A percentile compares a stretch with the other conserved stretches of the same genome.
Evolutionary conservation across 2,888 invertebrate genomes (phyloP).

Genomic region (Dolichopus griseipennis): DNA sequence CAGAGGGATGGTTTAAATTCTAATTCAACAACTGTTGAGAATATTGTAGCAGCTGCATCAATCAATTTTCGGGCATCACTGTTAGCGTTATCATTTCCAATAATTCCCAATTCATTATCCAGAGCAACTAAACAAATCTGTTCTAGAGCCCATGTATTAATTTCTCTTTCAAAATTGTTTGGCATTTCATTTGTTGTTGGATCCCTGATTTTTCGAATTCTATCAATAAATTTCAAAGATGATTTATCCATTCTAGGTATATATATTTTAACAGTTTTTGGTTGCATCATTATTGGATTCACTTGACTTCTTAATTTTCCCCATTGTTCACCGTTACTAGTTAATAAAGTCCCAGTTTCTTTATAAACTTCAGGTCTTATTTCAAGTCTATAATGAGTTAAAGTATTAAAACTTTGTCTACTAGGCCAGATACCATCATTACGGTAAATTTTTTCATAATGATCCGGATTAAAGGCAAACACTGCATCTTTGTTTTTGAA

Average conservation of each 20-base stretch:
- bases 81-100: constrained; percentile 27
- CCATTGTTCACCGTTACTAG: constrained; percentile 48
- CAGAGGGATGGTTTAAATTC: constrained; percentile 32
- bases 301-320: constrained; percentile 55
- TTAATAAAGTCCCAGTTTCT: constrained; percentile 28
- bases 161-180: constrained; percentile 44
- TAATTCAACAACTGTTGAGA: constrained; percentile 21
- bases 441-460: constrained; percentile 24
- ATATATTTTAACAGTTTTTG: constrained; percentile 48
- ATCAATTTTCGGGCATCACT: constrained; percentile 22
- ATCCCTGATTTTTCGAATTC: constrained; percentile 35
- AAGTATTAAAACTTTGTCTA: constrained; percentile 12
- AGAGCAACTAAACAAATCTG: constrained; percentile 43
- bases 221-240: constrained; percentile 34
- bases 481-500: constrained; percentile 15
- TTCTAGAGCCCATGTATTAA: constrained; percentile 52
- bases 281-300: constrained; percentile 55
- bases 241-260: constrained; percentile 45
- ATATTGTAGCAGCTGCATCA: constrained; percentile 13
- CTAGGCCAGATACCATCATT: constrained; percentile 17
- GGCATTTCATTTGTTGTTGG: constrained; percentile 37
- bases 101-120: constrained; percentile 34
- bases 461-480: constrained; percentile 14
- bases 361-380: constrained; percentile 22
- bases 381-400: constrained; percentile 15